These are phyloP conservation scores for Gymnocheta viridis DNA, from an alignment of 2,888 invertebrate species.

Conservation along the genomic window DNA sequence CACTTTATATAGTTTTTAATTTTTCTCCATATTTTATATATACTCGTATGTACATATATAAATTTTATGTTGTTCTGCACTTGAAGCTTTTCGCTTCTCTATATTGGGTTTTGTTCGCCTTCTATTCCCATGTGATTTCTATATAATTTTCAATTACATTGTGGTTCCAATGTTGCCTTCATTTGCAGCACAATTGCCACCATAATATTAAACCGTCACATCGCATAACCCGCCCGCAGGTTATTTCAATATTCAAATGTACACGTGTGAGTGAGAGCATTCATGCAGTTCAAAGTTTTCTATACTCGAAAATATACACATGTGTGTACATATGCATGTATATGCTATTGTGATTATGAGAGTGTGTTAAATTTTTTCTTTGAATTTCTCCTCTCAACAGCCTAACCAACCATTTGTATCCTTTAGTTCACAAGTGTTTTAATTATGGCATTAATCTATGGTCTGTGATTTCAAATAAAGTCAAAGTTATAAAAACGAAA, in stretches of 20 bases:
- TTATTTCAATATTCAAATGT: conserved; percentile 41
- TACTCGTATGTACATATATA: not conserved
- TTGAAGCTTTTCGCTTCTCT: not conserved
- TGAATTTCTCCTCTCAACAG: conserved; percentile 26
- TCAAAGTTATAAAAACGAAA: conserved; percentile 60
- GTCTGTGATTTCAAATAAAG: conserved; percentile 64
- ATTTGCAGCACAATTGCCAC: conserved; percentile 3
- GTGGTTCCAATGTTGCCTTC: conserved; percentile 28
- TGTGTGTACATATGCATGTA: not conserved
- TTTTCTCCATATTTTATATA: not conserved
- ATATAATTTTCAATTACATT: conserved; percentile 60
- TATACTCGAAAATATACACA: conserved; percentile 2
- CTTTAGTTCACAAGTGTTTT: conserved; percentile 66
- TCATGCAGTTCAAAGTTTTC: conserved; percentile 11
- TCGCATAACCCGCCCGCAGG: conserved; percentile 38
- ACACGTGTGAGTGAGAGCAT: not conserved
- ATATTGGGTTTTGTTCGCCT: not conserved
- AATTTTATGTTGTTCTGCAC: not conserved
- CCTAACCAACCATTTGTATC: conserved; percentile 44
- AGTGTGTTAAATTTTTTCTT: conserved; percentile 9
- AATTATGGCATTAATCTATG: conserved; percentile 66
- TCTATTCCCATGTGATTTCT: conserved; percentile 24
- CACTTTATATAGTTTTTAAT: conserved; percentile 47
- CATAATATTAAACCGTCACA: conserved; percentile 8
- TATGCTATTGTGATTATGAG: not conserved